Base-by-base conservation (phyloP, 2,113 vertebrate species). In the Paracanthobrama guichenoti region DNA sequence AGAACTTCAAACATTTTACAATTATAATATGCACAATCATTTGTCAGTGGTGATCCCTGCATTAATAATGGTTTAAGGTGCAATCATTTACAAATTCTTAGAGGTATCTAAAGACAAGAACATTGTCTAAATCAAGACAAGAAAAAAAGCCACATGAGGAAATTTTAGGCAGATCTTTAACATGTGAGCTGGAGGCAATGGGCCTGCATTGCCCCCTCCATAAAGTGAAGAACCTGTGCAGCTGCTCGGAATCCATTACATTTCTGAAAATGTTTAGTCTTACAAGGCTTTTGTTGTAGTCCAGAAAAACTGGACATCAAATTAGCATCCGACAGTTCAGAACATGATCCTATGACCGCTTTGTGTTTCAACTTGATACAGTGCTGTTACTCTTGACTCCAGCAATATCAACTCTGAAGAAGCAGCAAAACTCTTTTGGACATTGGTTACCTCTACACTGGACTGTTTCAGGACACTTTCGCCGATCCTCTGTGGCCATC, bases 71-170 rank as follows among this genome's bases (percentile, higher is more conserved):
- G 62, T 81, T 18, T 74, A 44, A 81, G 24, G 48, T 59, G 77
- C 69, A 81, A 80, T 80, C 46, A 80, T 81, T 53, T 35, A 46
- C 44, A 85, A 74, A 82, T 44, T 39, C 73, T 42, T 50, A 48
- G 16, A 79, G 62, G 62, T 39, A 66, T 73, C 35, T 48, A 35
- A 66, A 73, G 66, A 64, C 13, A 46, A 60, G 11, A 78, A 28
- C 59, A 18, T 1, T 55, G 28, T 62, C 57, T 73, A 12, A 82
- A 73, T 59, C 50, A 82, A n/a, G n/a, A n/a, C n/a, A n/a, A n/a
- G n/a, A n/a, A n/a, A n/a, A n/a, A n/a, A n/a, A 48, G 59, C n/a
- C 60, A 86, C 50, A 60, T 8, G 48, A 53, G 46, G 57, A 53
- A 76, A 50, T 55, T 7, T 82, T 53, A 69, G 66, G 73, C 35